These are phyloP conservation scores for Casuarius casuarius DNA, from an alignment of 2,113 vertebrate species.

Conservation along the genomic window DNA sequence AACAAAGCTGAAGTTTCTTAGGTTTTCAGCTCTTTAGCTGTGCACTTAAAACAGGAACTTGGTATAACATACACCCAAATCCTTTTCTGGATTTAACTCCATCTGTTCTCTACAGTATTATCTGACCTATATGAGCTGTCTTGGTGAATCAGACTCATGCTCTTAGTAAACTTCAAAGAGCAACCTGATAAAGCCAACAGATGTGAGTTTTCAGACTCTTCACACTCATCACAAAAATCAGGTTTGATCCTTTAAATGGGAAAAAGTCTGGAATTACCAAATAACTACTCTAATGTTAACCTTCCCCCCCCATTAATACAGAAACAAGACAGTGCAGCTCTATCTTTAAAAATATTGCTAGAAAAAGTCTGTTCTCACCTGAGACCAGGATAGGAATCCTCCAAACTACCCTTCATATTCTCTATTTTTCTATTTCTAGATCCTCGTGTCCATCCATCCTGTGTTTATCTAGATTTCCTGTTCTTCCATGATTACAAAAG, in stretches of 20 bases:
- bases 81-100: neutral
- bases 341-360: neutral
- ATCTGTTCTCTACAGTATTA: neutral
- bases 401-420: neutral
- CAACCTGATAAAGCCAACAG: neutral
- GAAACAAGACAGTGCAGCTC: neutral
- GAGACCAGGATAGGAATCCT: neutral
- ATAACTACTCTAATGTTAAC: neutral
- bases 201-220: neutral
- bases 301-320: neutral
- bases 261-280: neutral
- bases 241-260: neutral
- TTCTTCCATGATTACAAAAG: neutral
- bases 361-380: neutral
- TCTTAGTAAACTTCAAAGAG: neutral
- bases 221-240: neutral
- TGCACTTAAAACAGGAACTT: neutral
- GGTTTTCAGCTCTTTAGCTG: slow-evolving; percentile 41
- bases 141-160: neutral
- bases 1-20: neutral
- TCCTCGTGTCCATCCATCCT: neutral
- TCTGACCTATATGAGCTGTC: neutral
- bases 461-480: neutral
- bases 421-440: neutral
- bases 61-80: neutral